These are phyloP conservation scores for Smithornis capensis DNA, from an alignment of 2,113 vertebrate species.

Conservation along the genomic window DNA sequence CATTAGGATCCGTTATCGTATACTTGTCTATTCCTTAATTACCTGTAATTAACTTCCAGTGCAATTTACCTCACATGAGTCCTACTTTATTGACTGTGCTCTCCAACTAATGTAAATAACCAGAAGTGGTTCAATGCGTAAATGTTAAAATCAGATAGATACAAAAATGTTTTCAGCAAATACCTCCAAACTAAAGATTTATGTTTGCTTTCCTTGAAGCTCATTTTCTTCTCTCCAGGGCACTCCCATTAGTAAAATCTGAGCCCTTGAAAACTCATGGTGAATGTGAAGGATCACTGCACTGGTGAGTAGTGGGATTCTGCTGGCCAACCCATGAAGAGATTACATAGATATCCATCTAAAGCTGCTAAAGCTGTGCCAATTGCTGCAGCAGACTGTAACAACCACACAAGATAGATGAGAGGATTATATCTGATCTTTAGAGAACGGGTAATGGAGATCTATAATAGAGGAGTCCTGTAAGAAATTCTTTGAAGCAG, in stretches of 20 bases:
- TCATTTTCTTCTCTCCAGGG: neutral
- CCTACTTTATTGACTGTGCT: neutral
- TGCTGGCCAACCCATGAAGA: neutral
- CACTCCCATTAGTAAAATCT: neutral
- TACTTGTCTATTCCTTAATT: neutral
- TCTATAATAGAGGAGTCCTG: neutral
- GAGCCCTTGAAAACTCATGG: neutral
- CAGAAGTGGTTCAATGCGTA: neutral
- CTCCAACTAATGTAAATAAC: neutral
- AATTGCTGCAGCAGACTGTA: neutral
- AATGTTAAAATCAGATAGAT: neutral
- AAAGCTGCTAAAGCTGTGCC: constrained; percentile 14
- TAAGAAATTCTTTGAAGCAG: neutral
- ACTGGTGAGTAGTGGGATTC: neutral
- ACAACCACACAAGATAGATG: neutral
- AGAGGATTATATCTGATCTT: constrained; percentile 14
- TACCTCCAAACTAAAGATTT: neutral
- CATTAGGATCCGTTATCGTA: neutral
- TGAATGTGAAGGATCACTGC: neutral
- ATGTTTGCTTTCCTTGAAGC: neutral
- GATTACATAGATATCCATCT: constrained; percentile 10
- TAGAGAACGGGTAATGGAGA: neutral
- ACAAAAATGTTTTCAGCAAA: neutral
- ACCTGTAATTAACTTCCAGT: neutral
- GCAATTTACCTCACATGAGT: neutral